Evolutionary conservation across 2,797 vertebrate genomes (phyloP).

Genomic region (Schizopygopsis pylzovi): DNA sequence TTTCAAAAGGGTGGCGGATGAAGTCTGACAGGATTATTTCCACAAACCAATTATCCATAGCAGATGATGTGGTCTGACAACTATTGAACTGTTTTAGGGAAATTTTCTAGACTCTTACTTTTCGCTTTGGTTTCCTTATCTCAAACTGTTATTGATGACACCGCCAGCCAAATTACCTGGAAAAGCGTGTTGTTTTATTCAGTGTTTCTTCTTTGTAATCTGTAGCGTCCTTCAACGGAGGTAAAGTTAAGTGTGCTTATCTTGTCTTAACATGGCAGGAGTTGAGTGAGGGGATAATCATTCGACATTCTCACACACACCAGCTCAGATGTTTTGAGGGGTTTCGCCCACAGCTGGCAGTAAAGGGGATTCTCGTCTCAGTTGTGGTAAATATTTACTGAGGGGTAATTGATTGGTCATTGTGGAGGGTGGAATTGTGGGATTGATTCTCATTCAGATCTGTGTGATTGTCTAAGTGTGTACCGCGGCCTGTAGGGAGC

Average conservation of each 20-base stretch:
- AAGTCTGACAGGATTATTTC: conserved; percentile 25
- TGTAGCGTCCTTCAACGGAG: conserved; percentile 30
- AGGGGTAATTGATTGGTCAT: conserved; percentile 37
- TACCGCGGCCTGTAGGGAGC: conserved; percentile 4
- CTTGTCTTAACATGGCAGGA: conserved; percentile 44
- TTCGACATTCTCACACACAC: background rate
- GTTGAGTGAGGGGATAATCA: conserved; percentile 36
- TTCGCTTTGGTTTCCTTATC: conserved; percentile 27
- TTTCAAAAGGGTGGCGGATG: conserved; percentile 19
- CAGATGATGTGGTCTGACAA: conserved; percentile 26
- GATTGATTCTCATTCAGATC: conserved; percentile 28
- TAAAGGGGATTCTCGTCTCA: conserved; percentile 10
- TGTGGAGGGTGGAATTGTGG: conserved; percentile 9
- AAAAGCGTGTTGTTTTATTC: conserved; percentile 32
- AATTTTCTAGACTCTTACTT: background rate
- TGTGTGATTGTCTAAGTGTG: conserved; percentile 48
- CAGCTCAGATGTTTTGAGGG: conserved; percentile 14
- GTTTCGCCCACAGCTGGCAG: conserved; percentile 13
- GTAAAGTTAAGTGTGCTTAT: conserved; percentile 32
- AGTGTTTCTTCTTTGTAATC: conserved; percentile 26
- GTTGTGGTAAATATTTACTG: conserved; percentile 47
- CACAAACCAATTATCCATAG: conserved; percentile 43
- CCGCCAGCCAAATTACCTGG: conserved; percentile 21
- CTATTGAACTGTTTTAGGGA: background rate
- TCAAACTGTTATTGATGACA: conserved; percentile 1